These are phyloP conservation scores for Rhyacophila evoluta DNA, from an alignment of 2,888 invertebrate genomes.

Conservation along the genomic window DNA sequence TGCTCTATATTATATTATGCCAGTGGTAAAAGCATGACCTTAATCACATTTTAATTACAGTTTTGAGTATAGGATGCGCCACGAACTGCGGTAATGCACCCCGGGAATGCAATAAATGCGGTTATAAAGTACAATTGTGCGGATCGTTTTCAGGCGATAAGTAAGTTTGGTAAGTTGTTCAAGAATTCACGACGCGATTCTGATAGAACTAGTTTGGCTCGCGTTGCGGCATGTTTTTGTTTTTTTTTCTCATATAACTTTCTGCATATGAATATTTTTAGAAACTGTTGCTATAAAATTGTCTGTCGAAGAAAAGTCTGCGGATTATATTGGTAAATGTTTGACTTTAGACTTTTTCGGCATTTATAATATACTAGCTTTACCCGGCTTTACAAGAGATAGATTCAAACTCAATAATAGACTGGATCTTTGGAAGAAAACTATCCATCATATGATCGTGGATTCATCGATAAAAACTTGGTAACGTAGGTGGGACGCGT, in stretches of 20 bases:
- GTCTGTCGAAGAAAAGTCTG: too few species aligned
- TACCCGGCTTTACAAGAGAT: too few species aligned
- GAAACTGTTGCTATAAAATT: background rate
- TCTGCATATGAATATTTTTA: background rate
- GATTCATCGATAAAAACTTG: too few species aligned
- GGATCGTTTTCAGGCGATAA: constrained; percentile 36
- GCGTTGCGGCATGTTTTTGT: background rate
- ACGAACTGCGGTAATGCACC: constrained; percentile 35
- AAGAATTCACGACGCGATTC: background rate
- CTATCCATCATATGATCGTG: too few species aligned
- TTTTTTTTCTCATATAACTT: background rate
- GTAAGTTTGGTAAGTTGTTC: background rate
- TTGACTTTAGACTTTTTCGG: background rate
- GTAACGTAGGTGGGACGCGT: too few species aligned
- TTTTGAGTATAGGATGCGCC: constrained; percentile 54
- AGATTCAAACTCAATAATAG: too few species aligned
- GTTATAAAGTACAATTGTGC: constrained; percentile 35
- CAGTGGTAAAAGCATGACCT: constrained; percentile 13
- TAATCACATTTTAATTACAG: constrained; percentile 55
- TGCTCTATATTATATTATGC: background rate
- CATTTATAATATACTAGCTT: too few species aligned
- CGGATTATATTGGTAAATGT: background rate
- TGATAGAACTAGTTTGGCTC: background rate
- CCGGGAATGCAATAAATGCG: constrained; percentile 36
- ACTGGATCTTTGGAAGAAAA: too few species aligned